Percentiles rank a stretch among this genome's conserved stretches.
Evolutionary conservation across 2,888 invertebrate genomes (phyloP).

Genomic region (Brachynemurus nebulosus): DNA sequence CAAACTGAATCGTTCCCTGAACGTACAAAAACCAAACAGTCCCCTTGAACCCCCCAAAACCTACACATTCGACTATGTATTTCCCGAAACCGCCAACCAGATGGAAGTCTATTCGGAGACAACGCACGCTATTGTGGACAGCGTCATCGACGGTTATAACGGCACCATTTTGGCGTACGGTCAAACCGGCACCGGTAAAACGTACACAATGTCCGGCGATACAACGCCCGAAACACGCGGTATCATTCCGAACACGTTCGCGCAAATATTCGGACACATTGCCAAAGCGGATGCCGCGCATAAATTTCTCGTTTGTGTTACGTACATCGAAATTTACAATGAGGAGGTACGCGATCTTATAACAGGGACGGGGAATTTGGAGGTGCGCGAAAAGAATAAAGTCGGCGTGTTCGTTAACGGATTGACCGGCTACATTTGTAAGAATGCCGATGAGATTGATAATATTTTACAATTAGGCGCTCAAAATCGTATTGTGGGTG

Average conservation of each 20-base stretch:
- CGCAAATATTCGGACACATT: slow-evolving; percentile 96
- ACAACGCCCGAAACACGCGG: slow-evolving; percentile 81
- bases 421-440: slow-evolving; percentile 67
- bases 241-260: slow-evolving; percentile 97
- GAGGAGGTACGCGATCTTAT: slow-evolving; percentile 95
- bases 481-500: slow-evolving; percentile 79
- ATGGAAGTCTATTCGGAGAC: slow-evolving; percentile 93
- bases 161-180: slow-evolving; percentile 86
- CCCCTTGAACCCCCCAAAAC: slow-evolving; percentile 69
- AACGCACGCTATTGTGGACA: slow-evolving; percentile 92
- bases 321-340: slow-evolving; percentile 98
- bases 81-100: slow-evolving; percentile 73
- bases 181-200: slow-evolving; percentile 95
- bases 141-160: slow-evolving; percentile 93
- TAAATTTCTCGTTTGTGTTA: slow-evolving; percentile 84
- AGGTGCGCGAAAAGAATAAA: slow-evolving; percentile 91
- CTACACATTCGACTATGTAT: slow-evolving; percentile 92
- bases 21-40: slow-evolving; percentile 59
- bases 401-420: slow-evolving; percentile 98
- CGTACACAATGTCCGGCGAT: slow-evolving; percentile 95
- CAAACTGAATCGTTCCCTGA: slow-evolving; percentile 59
- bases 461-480: slow-evolving; percentile 92
- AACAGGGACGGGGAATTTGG: slow-evolving; percentile 52
- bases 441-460: slow-evolving; percentile 84
- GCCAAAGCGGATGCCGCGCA: slow-evolving; percentile 51